Base-by-base conservation (phyloP, 2,888 invertebrate genomes). In the Plebejus melissa region DNA sequence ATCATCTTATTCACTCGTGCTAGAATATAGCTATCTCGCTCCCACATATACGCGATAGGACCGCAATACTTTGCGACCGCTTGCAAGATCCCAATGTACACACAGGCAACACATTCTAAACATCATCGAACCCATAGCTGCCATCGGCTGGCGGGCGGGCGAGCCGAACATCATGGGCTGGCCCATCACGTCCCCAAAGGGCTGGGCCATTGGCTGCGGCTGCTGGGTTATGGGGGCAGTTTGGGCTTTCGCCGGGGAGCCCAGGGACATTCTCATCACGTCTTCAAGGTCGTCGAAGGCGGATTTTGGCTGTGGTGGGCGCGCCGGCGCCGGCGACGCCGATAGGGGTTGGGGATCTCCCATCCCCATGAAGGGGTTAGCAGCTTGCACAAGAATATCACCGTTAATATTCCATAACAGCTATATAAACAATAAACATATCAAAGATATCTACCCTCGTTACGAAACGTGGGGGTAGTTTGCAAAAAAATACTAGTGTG, bases 221-320 rank as follows among this genome's bases (percentile, higher is more conserved):
- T 87, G 89, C 77, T 85, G 82, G 84, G 81, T 77, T 83, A 89
- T 90, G 79, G 87, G 88, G 36, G 65, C 65, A 32, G 65, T 65
- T 79, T 87, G 87, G 71, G 83, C 87, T 80, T 89, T 90, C 75
- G 91, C 90, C 74, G 95, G 95, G 75, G 95, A 95, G 74, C 95
- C 96, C 82, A 96, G 94, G 74, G 95, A 95, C 94, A 95, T 95
- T 77, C 95, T 93, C 90, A 96, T 96, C 76, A 94, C 95, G 83
- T 96, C 95, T 83, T 96, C 96, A 80, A 96, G 94, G 82, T 96
- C 96, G 83, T 95, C 96, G 86, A 96, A 94, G 57, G 96, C 95
- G 81, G 95, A 95, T 83, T 95, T 95, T 76, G 93, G 92, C 78
- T 90, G 89, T 78, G 94, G 93, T 76, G 93, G 94, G 74, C 65